phyloP scores from a whole-genome alignment of 2,113 vertebrate genomes.

The Cnemophilus loriae region DNA sequence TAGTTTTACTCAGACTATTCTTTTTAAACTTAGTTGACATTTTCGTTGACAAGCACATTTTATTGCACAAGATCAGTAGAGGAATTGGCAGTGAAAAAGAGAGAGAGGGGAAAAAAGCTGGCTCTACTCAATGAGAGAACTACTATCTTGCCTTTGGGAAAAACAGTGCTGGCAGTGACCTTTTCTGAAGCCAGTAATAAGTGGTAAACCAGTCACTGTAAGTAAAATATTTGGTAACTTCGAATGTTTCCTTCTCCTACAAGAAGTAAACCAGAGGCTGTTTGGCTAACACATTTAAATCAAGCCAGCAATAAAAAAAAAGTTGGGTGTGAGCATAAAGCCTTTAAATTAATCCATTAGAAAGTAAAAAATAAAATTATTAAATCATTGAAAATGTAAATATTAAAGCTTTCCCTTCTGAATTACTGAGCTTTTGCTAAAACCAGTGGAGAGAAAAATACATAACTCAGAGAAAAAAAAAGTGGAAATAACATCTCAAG shows the following conservation, averaged over 20 bases:
- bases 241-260: background rate
- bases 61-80: slow-evolving; percentile 71
- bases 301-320: background rate
- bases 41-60: slow-evolving; percentile 76
- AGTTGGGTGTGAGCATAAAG: background rate
- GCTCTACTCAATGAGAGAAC: slow-evolving; percentile 55
- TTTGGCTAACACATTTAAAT: slow-evolving; percentile 5
- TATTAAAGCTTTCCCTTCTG: background rate
- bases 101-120: slow-evolving; percentile 8
- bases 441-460: background rate
- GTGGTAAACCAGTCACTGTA: slow-evolving; percentile 40
- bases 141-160: slow-evolving; percentile 54
- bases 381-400: slow-evolving; percentile 3
- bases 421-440: background rate
- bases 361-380: background rate
- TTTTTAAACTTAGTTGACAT: slow-evolving; percentile 81
- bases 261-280: background rate
- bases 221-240: slow-evolving; percentile 43
- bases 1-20: slow-evolving; percentile 76
- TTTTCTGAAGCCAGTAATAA: slow-evolving; percentile 24
- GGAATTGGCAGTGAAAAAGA: slow-evolving; percentile 60
- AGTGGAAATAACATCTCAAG: background rate
- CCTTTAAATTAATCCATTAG: slow-evolving; percentile 34
- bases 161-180: slow-evolving; percentile 40
- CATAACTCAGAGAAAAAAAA: background rate